These are phyloP conservation scores for Calliscelio sp. DNA, from an alignment of 2,888 invertebrate genomes.

Conservation along the genomic window DNA sequence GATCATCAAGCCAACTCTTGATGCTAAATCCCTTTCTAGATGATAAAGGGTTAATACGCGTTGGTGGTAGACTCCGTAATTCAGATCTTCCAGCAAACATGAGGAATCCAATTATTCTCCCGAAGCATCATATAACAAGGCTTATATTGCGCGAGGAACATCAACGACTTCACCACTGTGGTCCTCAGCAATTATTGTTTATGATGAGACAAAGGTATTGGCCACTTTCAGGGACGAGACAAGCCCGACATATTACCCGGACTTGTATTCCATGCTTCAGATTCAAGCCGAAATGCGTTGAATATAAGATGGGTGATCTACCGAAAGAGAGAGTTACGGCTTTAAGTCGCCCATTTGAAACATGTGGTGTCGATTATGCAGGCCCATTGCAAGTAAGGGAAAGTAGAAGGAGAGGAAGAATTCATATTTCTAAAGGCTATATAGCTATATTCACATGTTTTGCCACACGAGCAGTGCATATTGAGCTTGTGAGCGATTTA, in stretches of 20 bases:
- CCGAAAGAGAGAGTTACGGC: constrained; percentile 32
- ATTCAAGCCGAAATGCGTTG: constrained; percentile 26
- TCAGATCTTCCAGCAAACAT: neutral
- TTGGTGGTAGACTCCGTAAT: constrained; percentile 1
- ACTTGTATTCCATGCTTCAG: constrained; percentile 58
- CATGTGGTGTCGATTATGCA: constrained; percentile 40
- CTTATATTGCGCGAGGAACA: constrained; percentile 28
- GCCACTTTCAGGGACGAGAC: constrained; percentile 18
- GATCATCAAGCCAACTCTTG: neutral
- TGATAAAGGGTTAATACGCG: constrained; percentile 3
- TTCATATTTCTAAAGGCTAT: constrained; percentile 68
- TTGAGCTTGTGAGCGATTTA: constrained; percentile 48
- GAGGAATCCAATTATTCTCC: neutral
- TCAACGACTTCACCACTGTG: constrained; percentile 9
- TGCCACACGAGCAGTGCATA: constrained; percentile 64
- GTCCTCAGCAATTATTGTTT: constrained; percentile 13
- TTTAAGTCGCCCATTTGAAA: constrained; percentile 35
- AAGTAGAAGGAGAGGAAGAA: constrained; percentile 47
- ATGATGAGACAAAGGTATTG: constrained; percentile 17
- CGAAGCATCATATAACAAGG: constrained; percentile 32
- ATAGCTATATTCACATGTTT: constrained; percentile 75
- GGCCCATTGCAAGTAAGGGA: constrained; percentile 71
- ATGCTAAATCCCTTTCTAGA: constrained; percentile 5
- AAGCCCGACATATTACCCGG: constrained; percentile 35
- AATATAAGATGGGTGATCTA: constrained; percentile 52